These are phyloP conservation scores for Leptoclinus maculatus DNA, from an alignment of 2,797 vertebrate species.

Conservation along the genomic window DNA sequence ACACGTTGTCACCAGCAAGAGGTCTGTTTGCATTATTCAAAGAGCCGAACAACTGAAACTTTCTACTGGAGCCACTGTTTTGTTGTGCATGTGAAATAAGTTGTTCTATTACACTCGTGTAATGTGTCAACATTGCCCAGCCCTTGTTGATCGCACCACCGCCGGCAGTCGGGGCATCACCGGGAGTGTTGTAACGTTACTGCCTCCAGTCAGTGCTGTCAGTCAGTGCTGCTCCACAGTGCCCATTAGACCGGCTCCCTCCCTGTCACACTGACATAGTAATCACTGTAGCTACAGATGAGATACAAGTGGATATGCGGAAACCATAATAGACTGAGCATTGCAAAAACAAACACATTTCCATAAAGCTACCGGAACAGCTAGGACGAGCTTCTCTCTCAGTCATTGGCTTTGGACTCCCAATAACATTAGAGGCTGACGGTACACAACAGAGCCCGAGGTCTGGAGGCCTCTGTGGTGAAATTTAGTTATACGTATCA, in stretches of 20 bases:
- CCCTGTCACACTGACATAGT: slow-evolving; percentile 19
- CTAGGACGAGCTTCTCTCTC: slow-evolving; percentile 1
- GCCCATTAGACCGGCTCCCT: neutral
- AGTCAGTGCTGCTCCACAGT: slow-evolving; percentile 14
- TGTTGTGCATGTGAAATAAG: neutral
- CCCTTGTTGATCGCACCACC: neutral
- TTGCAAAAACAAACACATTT: slow-evolving; percentile 13
- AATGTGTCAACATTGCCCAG: neutral
- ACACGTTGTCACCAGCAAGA: neutral
- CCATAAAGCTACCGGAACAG: slow-evolving; percentile 15
- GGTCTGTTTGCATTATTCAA: neutral
- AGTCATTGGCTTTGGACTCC: slow-evolving; percentile 5
- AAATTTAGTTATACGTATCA: slow-evolving; percentile 1
- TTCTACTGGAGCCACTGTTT: neutral
- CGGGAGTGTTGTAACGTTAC: neutral
- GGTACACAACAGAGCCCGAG: slow-evolving; percentile 50
- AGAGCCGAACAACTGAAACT: neutral
- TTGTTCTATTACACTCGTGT: neutral
- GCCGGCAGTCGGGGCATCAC: neutral
- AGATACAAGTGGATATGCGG: neutral
- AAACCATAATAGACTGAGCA: neutral
- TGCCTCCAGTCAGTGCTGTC: neutral
- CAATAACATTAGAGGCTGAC: slow-evolving; percentile 9
- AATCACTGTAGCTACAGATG: neutral
- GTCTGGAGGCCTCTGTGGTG: slow-evolving; percentile 62